A percentile compares a stretch with the other conserved stretches of the same genome.
phyloP scores from a whole-genome alignment of 2,113 vertebrate species.

The human region GRCh38 chrX:4316501-4317000 shows the following conservation, averaged over 20 bases:
- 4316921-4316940: too few relatives aligned
- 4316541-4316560: neutral
- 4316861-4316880: neutral
- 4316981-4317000: too few relatives aligned
- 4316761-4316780: accelerated
- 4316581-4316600: neutral
- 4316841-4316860: neutral
- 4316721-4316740: neutral
- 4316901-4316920: too few relatives aligned
- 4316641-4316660: neutral
- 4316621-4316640: neutral
- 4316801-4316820: too few relatives aligned
- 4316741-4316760: neutral
- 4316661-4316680: neutral
- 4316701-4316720: neutral
- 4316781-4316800: neutral
- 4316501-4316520: neutral
- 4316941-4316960: accelerated
- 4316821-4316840: too few relatives aligned
- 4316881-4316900: neutral
- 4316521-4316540: neutral
- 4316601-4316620: accelerated
- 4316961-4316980: neutral
- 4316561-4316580: neutral
- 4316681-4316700: neutral